Evolutionary conservation across 2,113 vertebrate genomes (phyloP).

Genomic region (Alces alces): DNA sequence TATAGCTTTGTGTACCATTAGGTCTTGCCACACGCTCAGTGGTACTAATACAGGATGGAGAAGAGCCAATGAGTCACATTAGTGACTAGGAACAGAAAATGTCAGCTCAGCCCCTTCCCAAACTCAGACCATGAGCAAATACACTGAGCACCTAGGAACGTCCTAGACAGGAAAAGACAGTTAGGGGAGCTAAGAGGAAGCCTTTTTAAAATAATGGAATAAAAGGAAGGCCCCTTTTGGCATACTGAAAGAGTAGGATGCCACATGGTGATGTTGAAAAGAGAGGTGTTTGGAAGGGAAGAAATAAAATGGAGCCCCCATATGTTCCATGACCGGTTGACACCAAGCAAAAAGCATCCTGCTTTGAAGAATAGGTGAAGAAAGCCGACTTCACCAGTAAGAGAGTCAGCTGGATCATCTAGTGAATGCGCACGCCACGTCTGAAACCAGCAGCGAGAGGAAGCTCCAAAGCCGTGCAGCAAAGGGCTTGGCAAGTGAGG

Average conservation of each 20-base stretch:
- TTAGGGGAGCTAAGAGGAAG: neutral
- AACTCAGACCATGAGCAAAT: neutral
- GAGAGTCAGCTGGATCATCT: neutral
- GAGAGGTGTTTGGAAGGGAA: neutral
- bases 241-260: neutral
- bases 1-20: neutral
- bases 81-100: neutral
- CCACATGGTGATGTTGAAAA: neutral
- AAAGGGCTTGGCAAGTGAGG: neutral
- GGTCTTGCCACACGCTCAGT: neutral
- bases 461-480: neutral
- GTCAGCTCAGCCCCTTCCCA: neutral
- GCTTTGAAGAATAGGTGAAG: neutral
- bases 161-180: constrained; percentile 4
- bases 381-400: neutral
- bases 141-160: neutral
- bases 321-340: neutral
- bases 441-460: too few species aligned
- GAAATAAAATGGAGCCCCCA: neutral
- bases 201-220: neutral
- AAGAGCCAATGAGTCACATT: neutral
- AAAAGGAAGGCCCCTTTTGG: neutral
- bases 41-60: neutral
- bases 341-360: neutral
- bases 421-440: neutral